These are phyloP conservation scores for Catharus bicknelli DNA, from an alignment of 2,113 vertebrate species.

Conservation along the genomic window DNA sequence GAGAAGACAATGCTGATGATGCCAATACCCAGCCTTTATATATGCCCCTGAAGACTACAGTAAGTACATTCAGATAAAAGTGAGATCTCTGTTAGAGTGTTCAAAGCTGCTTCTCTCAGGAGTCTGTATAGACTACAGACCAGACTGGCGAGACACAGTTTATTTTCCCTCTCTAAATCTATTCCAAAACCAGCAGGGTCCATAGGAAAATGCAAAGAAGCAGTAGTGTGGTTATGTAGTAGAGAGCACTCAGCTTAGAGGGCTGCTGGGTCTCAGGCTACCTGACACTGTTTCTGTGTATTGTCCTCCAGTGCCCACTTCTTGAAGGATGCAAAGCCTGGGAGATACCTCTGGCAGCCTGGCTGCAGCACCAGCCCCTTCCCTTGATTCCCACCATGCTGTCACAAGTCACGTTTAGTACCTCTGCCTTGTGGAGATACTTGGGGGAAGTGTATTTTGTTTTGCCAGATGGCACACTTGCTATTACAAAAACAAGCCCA, in stretches of 20 bases:
- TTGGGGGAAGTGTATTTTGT: not conserved
- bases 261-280: not conserved
- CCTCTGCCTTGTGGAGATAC: not conserved
- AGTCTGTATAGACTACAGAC: not conserved
- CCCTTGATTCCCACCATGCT: not conserved
- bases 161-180: not conserved
- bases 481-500: slow-evolving; percentile 29
- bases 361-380: not conserved
- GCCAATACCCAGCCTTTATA: not conserved
- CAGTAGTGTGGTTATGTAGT: not conserved
- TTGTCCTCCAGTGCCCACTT: not conserved
- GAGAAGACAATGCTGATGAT: not conserved
- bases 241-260: not conserved
- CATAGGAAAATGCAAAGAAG: not conserved
- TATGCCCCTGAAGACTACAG: not conserved
- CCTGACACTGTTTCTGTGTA: not conserved
- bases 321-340: not conserved
- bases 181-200: not conserved
- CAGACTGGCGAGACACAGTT: not conserved
- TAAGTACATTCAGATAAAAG: not conserved
- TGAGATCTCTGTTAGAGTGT: not conserved
- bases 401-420: not conserved
- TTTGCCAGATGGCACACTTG: slow-evolving; percentile 1
- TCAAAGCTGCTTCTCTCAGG: not conserved
- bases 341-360: not conserved